Evolutionary conservation across 2,888 invertebrate genomes (phyloP).

Genomic region (Mamestra brassicae): DNA sequence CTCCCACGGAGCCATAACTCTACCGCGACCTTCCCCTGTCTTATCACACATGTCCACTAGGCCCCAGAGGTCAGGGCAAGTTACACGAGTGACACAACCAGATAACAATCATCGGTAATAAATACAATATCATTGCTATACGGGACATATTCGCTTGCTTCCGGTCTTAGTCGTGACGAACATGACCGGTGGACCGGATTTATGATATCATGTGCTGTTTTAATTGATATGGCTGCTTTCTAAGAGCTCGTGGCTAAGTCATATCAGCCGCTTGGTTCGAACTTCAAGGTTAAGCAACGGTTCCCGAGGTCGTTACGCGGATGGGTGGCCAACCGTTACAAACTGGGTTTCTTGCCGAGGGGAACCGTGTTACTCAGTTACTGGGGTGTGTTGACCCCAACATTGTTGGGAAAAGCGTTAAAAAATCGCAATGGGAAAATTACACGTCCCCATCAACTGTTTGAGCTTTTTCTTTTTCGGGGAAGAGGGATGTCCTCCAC

Average conservation of each 20-base stretch:
- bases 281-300: no score
- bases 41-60: constrained; percentile 44
- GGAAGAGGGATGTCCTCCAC: no score
- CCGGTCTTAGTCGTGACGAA: constrained; percentile 53
- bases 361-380: no score
- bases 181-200: constrained; percentile 35
- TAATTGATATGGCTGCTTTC: constrained; percentile 40
- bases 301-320: no score
- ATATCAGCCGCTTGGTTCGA: not conserved
- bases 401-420: no score
- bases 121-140: constrained; percentile 57
- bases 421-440: no score
- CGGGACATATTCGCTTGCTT: constrained; percentile 45
- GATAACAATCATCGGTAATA: constrained; percentile 55
- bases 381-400: no score
- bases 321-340: no score
- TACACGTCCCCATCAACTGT: no score
- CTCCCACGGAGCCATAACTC: constrained; percentile 14
- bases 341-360: no score
- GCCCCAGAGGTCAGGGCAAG: constrained; percentile 38
- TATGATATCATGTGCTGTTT: constrained; percentile 49
- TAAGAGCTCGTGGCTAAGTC: not conserved
- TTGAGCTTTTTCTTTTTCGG: no score
- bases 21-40: constrained; percentile 23
- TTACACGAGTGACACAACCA: constrained; percentile 42